Conservation (phyloP, 2,888 invertebrate species). For the Ephialtes manifestator region DNA sequence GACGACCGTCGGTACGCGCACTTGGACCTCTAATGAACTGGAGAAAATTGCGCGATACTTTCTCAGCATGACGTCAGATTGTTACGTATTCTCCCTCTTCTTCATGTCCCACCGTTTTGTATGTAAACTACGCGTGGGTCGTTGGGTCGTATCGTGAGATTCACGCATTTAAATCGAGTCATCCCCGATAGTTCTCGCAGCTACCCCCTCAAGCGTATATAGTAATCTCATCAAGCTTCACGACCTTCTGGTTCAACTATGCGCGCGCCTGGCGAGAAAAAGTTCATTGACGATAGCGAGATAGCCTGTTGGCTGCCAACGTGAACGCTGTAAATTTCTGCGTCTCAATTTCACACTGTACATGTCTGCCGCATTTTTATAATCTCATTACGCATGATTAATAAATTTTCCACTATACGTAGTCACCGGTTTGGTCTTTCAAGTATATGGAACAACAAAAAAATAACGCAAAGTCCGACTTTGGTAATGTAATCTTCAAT, state of each 20-base stretch:
- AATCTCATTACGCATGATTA: background rate
- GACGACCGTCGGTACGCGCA: background rate
- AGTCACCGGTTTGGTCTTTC: background rate
- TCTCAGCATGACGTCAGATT: conserved; percentile 10
- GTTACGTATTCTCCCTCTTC: background rate
- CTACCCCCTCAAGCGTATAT: background rate
- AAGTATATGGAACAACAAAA: background rate
- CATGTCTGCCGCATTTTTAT: background rate
- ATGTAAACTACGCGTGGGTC: conserved; percentile 10
- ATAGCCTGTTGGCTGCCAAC: background rate
- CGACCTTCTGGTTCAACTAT: background rate
- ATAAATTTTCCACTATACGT: conserved; percentile 2
- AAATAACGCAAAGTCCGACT: background rate
- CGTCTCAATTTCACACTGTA: conserved; percentile 4
- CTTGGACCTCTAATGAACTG: conserved; percentile 5
- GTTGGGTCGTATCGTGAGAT: conserved; percentile 6
- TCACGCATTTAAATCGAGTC: conserved; percentile 25
- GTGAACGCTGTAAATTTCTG: background rate
- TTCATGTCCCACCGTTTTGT: background rate
- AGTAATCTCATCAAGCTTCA: conserved; percentile 7
- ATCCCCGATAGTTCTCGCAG: background rate
- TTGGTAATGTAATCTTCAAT: background rate
- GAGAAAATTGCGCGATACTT: conserved; percentile 13
- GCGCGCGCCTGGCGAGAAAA: background rate
- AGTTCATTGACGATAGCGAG: conserved; percentile 30